phyloP scores from a whole-genome alignment of 2,113 vertebrate species.

The Nestor notabilis region DNA sequence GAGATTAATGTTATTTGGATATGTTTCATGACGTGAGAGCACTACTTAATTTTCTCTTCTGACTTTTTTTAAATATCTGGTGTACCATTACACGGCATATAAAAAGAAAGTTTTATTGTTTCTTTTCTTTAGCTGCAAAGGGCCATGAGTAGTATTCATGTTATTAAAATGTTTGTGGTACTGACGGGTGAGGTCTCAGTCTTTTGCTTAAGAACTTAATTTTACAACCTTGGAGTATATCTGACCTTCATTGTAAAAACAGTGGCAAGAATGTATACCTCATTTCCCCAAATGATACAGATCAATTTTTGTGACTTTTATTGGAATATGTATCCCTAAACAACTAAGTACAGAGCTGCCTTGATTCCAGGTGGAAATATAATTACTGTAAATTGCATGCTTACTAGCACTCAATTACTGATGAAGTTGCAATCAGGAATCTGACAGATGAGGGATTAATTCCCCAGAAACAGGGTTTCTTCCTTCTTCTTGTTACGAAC shows the following conservation, averaged over 20 bases:
- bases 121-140: neutral
- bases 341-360: neutral
- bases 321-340: neutral
- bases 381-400: neutral
- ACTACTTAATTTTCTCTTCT: neutral
- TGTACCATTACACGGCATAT: neutral
- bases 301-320: neutral
- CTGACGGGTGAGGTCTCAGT: neutral
- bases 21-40: neutral
- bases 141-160: neutral
- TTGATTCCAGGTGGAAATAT: neutral
- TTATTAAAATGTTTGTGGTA: neutral
- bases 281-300: neutral
- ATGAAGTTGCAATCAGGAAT: neutral
- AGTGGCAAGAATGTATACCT: neutral
- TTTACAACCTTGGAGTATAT: neutral
- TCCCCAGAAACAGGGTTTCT: neutral
- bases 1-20: neutral
- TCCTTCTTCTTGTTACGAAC: neutral
- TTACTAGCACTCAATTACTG: neutral
- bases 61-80: neutral
- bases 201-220: neutral
- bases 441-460: conserved; percentile 23
- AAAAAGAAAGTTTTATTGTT: neutral
- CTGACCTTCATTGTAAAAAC: neutral